These are phyloP conservation scores for Omphaloscelis lunosa DNA, from an alignment of 2,888 invertebrate genomes.

Conservation along the genomic window DNA sequence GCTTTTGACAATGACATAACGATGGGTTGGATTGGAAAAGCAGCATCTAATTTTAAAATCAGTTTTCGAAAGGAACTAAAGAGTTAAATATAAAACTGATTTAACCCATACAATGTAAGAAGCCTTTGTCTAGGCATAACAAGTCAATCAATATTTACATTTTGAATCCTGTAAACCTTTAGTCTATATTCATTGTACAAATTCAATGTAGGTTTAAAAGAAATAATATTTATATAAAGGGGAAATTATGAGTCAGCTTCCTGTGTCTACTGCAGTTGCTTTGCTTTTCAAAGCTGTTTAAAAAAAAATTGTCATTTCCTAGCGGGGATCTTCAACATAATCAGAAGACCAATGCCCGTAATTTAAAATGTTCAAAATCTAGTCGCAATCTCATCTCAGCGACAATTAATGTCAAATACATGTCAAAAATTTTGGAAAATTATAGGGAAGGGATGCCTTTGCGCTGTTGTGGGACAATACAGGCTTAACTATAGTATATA, in stretches of 20 bases:
- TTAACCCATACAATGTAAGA: neutral
- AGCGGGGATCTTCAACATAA: neutral
- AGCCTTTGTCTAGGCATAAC: neutral
- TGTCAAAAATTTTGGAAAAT: too few relatives aligned
- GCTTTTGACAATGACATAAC: neutral
- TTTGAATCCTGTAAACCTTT: conserved; percentile 1
- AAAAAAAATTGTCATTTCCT: too few relatives aligned
- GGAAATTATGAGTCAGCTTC: neutral
- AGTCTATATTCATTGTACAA: conserved; percentile 3
- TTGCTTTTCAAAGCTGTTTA: neutral
- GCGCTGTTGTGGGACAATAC: too few relatives aligned
- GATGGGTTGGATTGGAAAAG: conserved; percentile 19
- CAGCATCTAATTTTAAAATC: neutral
- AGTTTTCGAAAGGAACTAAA: conserved; percentile 1
- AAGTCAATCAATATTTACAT: conserved; percentile 31
- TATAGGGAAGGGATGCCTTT: too few relatives aligned
- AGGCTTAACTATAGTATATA: too few relatives aligned
- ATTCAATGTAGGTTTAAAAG: neutral
- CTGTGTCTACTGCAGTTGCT: neutral
- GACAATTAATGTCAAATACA: neutral
- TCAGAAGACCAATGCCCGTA: neutral
- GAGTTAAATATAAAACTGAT: neutral
- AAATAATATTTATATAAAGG: neutral
- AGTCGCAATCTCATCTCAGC: neutral
- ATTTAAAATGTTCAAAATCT: neutral